These are phyloP conservation scores for Cybosia mesomella DNA, from an alignment of 2,888 invertebrate species.

Conservation along the genomic window DNA sequence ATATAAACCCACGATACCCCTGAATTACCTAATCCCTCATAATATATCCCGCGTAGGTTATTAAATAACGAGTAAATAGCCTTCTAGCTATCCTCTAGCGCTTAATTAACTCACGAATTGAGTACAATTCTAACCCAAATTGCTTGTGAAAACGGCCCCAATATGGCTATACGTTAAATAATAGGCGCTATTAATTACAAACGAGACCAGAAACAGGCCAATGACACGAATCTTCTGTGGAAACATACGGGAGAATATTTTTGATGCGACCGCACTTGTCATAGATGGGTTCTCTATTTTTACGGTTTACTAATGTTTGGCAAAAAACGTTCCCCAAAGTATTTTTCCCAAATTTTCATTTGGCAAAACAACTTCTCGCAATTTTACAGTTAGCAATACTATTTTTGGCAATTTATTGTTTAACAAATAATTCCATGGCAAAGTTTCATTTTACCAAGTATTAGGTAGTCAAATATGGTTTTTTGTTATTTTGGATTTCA, in stretches of 20 bases:
- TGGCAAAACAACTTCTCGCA: too few species aligned
- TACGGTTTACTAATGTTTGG: too few species aligned
- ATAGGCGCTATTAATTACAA: slow-evolving; percentile 54
- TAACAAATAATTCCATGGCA: too few species aligned
- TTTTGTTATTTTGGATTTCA: too few species aligned
- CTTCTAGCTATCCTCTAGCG: slow-evolving; percentile 25
- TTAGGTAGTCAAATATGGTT: too few species aligned
- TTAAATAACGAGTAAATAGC: slow-evolving; percentile 34
- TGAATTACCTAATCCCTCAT: slow-evolving; percentile 8
- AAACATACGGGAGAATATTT: slow-evolving; percentile 22
- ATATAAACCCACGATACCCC: neutral
- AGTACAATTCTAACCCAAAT: slow-evolving; percentile 52
- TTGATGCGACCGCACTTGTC: neutral
- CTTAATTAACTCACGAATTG: slow-evolving; percentile 49
- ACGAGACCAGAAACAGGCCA: slow-evolving; percentile 47
- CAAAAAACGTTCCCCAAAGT: too few species aligned
- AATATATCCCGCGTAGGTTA: slow-evolving; percentile 22
- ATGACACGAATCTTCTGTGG: slow-evolving; percentile 45
- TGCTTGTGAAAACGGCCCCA: slow-evolving; percentile 48
- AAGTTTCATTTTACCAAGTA: too few species aligned
- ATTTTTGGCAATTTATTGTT: too few species aligned
- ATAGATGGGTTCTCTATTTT: too few species aligned
- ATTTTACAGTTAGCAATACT: too few species aligned
- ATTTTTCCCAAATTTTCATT: too few species aligned
- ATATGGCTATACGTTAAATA: slow-evolving; percentile 50